phyloP scores from a whole-genome alignment of 1,140 invertebrate genomes.

The Drosophila burlai region DNA sequence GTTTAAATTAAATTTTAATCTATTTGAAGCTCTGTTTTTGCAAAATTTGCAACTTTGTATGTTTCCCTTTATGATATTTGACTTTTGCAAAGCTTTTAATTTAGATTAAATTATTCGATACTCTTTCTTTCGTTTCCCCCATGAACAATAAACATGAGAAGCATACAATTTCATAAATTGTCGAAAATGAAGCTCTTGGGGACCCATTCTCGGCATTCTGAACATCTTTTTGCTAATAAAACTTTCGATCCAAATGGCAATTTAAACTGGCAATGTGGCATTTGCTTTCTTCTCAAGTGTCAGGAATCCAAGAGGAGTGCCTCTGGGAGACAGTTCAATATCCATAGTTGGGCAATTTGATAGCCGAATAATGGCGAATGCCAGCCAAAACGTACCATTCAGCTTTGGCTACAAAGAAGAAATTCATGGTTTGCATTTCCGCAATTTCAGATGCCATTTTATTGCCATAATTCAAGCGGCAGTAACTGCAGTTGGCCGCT shows the following conservation, averaged over 20 bases:
- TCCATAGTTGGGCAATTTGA: conserved; percentile 25
- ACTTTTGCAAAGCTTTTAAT: not conserved
- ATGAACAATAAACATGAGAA: not conserved
- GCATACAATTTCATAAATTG: not conserved
- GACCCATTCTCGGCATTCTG: not conserved
- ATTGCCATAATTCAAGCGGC: conserved; percentile 49
- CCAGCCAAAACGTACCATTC: conserved; percentile 25
- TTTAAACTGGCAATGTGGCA: conserved; percentile 1
- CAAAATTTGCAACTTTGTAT: no score
- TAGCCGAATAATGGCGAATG: conserved; percentile 14
- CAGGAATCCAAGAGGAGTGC: conserved; percentile 13
- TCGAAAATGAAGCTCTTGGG: not conserved
- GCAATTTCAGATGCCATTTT: conserved; percentile 54
- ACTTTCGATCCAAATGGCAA: conserved; percentile 3
- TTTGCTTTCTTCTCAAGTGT: conserved; percentile 12
- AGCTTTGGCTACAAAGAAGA: conserved; percentile 23
- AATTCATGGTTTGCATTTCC: conserved; percentile 50
- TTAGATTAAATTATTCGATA: not conserved
- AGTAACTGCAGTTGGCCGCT: conserved; percentile 32
- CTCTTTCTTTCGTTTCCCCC: not conserved
- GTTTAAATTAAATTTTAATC: not conserved
- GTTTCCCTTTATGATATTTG: not conserved
- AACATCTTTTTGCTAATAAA: not conserved
- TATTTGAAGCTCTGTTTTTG: not conserved
- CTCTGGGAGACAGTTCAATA: conserved; percentile 19